Conservation (phyloP, 2,113 vertebrate genomes). For the Pelvicachromis taeniatus region DNA sequence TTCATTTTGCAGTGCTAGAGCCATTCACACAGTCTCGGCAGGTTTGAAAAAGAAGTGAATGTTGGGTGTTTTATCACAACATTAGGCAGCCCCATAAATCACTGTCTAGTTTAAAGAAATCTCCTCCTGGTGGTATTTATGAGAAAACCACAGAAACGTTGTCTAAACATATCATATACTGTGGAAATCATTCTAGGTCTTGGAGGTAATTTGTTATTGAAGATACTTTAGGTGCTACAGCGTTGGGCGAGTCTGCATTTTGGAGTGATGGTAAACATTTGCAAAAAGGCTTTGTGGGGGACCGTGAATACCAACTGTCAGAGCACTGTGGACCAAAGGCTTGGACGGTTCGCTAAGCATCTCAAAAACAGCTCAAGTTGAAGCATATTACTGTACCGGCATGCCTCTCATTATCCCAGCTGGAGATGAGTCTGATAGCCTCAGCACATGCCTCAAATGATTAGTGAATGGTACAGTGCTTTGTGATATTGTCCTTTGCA, state of each 20-base stretch:
- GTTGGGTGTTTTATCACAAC: background rate
- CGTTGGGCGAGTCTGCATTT: background rate
- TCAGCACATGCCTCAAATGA: constrained; percentile 27
- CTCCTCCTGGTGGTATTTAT: background rate
- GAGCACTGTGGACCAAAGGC: background rate
- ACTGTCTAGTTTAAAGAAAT: background rate
- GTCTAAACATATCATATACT: background rate
- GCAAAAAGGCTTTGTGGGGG: background rate
- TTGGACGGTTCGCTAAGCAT: constrained; percentile 13
- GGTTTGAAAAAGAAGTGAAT: background rate
- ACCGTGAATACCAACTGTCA: background rate
- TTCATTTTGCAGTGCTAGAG: background rate
- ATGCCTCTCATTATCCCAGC: constrained; percentile 50
- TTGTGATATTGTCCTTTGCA: constrained; percentile 49
- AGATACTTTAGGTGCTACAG: background rate
- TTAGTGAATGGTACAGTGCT: constrained; percentile 46
- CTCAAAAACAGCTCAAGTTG: background rate
- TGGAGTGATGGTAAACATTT: background rate
- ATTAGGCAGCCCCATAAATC: background rate
- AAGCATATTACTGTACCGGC: constrained; percentile 5
- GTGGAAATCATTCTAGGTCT: background rate
- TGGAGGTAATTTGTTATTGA: background rate
- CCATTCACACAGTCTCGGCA: background rate
- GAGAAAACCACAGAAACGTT: background rate
- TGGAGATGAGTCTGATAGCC: constrained; percentile 38